phyloP scores from a whole-genome alignment of 2,113 vertebrate genomes.

The Capreolus pygargus region DNA sequence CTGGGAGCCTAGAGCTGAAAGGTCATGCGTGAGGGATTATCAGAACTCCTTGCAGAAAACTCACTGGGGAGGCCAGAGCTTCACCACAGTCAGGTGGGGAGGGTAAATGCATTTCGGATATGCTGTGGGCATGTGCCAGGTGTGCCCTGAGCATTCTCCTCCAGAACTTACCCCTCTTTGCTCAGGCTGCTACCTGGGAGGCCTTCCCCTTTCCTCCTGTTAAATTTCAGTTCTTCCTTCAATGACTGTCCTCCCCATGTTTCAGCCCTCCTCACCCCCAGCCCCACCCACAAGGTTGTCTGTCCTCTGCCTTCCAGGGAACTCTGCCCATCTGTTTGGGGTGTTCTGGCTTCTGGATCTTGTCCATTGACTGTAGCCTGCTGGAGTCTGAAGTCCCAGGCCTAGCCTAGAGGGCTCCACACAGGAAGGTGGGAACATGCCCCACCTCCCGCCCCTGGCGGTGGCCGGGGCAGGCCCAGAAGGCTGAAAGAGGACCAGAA shows the following conservation, averaged over 20 bases:
- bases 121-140: too few relatives aligned
- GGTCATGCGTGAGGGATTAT: accelerated
- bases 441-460: neutral
- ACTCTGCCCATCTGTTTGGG: neutral
- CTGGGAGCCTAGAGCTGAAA: neutral
- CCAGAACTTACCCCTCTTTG: accelerated
- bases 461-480: neutral
- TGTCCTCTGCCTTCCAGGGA: neutral
- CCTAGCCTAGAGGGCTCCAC: neutral
- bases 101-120: accelerated
- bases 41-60: accelerated
- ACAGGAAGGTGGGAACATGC: neutral
- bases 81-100: accelerated
- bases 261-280: neutral
- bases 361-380: neutral
- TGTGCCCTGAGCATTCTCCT: too few relatives aligned
- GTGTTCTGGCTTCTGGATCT: neutral
- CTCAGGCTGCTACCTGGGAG: neutral
- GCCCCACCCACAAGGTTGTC: accelerated
- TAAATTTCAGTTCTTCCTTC: neutral
- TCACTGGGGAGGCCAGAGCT: neutral
- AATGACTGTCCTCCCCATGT: neutral
- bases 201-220: neutral
- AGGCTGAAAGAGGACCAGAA: neutral
- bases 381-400: neutral